Percentiles rank a stretch among this genome's conserved stretches.
phyloP scores from a whole-genome alignment of 2,888 invertebrate species.

The Gnatocerus cornutus region DNA sequence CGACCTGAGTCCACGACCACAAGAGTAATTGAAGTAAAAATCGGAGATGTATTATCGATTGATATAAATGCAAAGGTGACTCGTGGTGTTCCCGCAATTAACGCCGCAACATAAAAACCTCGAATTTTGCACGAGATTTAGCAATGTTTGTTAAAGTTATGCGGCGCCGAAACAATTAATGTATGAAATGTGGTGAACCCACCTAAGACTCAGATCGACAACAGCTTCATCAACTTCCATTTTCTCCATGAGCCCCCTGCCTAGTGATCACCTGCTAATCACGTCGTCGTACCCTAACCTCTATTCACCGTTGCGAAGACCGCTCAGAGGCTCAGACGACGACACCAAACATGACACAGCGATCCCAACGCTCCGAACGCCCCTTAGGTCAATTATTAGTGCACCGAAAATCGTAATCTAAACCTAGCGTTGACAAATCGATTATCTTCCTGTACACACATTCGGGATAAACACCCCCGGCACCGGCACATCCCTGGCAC shows the following conservation, averaged over 20 bases:
- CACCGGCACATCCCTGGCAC: constrained; percentile 42
- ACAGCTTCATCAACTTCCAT: constrained; percentile 94
- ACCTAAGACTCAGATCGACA: constrained; percentile 91
- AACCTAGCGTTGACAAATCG: constrained; percentile 74
- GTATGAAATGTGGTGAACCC: constrained; percentile 13
- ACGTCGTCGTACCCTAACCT: constrained; percentile 50
- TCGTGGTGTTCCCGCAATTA: constrained; percentile 14
- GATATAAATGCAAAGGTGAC: constrained; percentile 15
- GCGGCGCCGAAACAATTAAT: constrained; percentile 14
- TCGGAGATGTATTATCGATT: constrained; percentile 28
- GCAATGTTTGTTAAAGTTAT: not conserved
- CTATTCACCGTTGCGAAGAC: not conserved
- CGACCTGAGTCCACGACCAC: not conserved
- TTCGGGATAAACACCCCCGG: constrained; percentile 59
- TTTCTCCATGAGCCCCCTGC: constrained; percentile 73
- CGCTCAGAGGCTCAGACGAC: not conserved
- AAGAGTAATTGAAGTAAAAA: constrained; percentile 12
- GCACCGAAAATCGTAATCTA: constrained; percentile 73
- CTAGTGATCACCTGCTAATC: constrained; percentile 51
- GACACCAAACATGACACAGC: constrained; percentile 69
- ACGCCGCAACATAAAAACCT: constrained; percentile 9
- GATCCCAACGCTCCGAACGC: constrained; percentile 65
- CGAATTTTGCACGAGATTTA: constrained; percentile 1
- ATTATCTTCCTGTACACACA: constrained; percentile 70
- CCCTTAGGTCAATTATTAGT: constrained; percentile 73